These are phyloP conservation scores for Acheta domesticus DNA, from an alignment of 2,888 invertebrate genomes.

Conservation along the genomic window DNA sequence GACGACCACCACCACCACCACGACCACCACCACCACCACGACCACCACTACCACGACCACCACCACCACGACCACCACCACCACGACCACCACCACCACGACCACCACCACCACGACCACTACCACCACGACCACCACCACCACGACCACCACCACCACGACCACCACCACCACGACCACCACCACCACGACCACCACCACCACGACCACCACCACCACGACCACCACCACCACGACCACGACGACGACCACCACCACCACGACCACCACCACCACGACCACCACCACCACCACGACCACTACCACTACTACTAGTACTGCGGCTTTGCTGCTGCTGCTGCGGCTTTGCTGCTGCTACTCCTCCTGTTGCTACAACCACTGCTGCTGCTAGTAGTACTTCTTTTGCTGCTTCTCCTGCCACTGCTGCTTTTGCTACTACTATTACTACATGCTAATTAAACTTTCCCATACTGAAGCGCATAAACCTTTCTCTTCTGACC, in stretches of 20 bases:
- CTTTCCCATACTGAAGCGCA: too few relatives aligned
- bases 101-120: not conserved
- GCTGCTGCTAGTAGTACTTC: too few relatives aligned
- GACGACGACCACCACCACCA: not conserved
- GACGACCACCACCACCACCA: not conserved
- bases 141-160: constrained; percentile 20
- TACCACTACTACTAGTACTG: too few relatives aligned
- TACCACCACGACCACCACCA: not conserved
- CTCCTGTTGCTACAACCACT: too few relatives aligned
- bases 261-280: not conserved
- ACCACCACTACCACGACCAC: not conserved
- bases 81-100: not conserved
- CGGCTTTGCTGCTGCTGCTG: too few relatives aligned
- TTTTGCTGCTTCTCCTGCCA: too few relatives aligned
- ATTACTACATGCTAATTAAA: too few relatives aligned
- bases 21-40: not conserved
- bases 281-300: constrained; percentile 12
- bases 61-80: not conserved
- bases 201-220: not conserved
- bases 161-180: not conserved
- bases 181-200: not conserved
- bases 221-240: not conserved
- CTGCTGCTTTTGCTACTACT: too few relatives aligned
- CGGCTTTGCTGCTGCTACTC: too few relatives aligned
- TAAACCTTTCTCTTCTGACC: too few relatives aligned